phyloP scores from a whole-genome alignment of 2,113 vertebrate genomes.

The Acanthochromis polyacanthus region DNA sequence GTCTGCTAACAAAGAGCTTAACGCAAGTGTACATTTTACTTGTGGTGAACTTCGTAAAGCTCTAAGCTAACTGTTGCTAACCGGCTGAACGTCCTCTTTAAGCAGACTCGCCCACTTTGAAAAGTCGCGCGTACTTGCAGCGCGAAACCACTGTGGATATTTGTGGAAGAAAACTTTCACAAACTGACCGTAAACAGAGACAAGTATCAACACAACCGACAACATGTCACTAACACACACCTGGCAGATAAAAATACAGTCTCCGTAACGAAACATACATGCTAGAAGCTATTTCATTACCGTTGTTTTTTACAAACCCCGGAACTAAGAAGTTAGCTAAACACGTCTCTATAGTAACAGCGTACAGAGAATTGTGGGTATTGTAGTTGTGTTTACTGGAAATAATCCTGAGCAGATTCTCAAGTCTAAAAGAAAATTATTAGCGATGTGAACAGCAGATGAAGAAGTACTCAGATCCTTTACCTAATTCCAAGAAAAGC shows the following conservation, averaged over 20 bases:
- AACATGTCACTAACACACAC: accelerated
- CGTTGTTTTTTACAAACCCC: not conserved
- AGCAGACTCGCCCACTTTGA: conserved; percentile 74
- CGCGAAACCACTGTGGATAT: conserved; percentile 63
- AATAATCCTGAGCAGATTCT: not conserved
- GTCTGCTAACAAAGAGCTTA: accelerated
- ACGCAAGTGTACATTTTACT: not conserved
- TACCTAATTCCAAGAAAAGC: no score
- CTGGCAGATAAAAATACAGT: not conserved
- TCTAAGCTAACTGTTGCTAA: conserved; percentile 35
- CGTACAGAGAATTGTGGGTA: conserved; percentile 29
- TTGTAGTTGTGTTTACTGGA: conserved; percentile 40
- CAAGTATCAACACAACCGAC: accelerated
- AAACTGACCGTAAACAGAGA: accelerated
- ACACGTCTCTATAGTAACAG: conserved; percentile 41
- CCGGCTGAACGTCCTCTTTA: conserved; percentile 33
- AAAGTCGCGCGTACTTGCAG: conserved; percentile 82
- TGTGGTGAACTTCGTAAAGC: not conserved
- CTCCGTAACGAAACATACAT: not conserved
- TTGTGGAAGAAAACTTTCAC: not conserved
- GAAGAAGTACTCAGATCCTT: no score
- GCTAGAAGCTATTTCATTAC: not conserved
- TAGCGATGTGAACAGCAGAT: no score
- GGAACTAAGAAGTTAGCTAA: conserved; percentile 5
- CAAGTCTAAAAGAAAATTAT: not conserved